A percentile compares a stretch with the other conserved stretches of the same genome.
Conservation (phyloP, 2,888 invertebrate species). For the Cataglyphis altisquamis region DNA sequence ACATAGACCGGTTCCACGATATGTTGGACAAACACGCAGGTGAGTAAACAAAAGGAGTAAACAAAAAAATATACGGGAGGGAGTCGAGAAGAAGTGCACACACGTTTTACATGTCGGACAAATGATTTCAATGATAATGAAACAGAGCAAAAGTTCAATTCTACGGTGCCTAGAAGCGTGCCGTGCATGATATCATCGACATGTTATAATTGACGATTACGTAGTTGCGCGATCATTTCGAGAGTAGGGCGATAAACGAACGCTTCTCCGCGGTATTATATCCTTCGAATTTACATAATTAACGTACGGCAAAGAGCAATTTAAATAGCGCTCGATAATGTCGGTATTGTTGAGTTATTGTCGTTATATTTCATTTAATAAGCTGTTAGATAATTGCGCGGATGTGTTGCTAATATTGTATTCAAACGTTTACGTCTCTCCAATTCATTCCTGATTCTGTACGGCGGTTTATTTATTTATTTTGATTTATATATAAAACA, state of each 20-base stretch:
- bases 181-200: background rate
- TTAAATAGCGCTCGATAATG: slow-evolving; percentile 11
- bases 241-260: background rate
- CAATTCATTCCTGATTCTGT: background rate
- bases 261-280: slow-evolving; percentile 1
- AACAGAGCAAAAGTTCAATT: background rate
- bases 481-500: no score
- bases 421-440: background rate
- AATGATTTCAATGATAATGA: background rate
- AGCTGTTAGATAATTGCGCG: background rate
- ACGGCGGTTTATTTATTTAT: background rate
- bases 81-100: background rate
- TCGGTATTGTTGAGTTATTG: background rate
- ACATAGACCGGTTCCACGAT: slow-evolving; percentile 92
- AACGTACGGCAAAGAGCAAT: background rate
- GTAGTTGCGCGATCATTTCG: slow-evolving; percentile 36
- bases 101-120: no score
- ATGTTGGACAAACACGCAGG: slow-evolving; percentile 95
- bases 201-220: slow-evolving; percentile 44
- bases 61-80: background rate
- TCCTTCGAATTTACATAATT: slow-evolving; percentile 41
- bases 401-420: background rate
- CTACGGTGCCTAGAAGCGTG: background rate
- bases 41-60: slow-evolving; percentile 86
- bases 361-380: background rate